phyloP scores from a whole-genome alignment of 2,113 vertebrate genomes.

The Nothoprocta pentlandii region DNA sequence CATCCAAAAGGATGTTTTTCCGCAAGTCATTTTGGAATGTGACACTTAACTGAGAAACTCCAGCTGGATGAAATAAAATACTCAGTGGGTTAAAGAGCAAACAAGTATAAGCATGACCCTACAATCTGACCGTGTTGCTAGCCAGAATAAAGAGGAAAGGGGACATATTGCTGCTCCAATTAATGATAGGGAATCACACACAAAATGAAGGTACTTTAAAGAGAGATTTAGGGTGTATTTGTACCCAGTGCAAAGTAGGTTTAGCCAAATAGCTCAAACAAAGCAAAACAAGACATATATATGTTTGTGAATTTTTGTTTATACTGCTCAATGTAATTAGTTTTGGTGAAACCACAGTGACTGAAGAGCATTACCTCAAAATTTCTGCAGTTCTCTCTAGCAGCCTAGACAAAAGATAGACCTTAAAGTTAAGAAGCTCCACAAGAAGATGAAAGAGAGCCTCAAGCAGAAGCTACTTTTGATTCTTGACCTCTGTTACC shows the following conservation, averaged over 20 bases:
- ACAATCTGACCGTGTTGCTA: neutral
- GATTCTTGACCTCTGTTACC: neutral
- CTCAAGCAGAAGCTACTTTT: neutral
- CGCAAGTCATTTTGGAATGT: neutral
- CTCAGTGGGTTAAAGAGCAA: neutral
- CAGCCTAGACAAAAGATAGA: neutral
- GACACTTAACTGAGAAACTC: neutral
- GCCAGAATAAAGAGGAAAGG: neutral
- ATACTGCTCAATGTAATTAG: neutral
- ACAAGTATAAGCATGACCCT: neutral
- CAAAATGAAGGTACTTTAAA: neutral
- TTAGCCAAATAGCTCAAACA: neutral
- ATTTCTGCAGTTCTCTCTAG: neutral
- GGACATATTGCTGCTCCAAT: neutral
- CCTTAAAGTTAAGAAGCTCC: neutral
- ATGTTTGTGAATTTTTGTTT: neutral
- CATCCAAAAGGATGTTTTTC: neutral
- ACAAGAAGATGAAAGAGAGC: neutral
- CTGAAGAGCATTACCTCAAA: neutral
- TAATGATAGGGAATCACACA: neutral
- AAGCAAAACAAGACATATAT: no score
- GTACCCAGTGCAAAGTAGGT: neutral
- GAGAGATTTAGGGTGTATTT: neutral
- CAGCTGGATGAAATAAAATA: neutral
- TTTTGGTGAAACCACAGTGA: neutral